Conservation (phyloP, 1,140 invertebrate genomes). For the Meloidogyne hapla region DNA sequence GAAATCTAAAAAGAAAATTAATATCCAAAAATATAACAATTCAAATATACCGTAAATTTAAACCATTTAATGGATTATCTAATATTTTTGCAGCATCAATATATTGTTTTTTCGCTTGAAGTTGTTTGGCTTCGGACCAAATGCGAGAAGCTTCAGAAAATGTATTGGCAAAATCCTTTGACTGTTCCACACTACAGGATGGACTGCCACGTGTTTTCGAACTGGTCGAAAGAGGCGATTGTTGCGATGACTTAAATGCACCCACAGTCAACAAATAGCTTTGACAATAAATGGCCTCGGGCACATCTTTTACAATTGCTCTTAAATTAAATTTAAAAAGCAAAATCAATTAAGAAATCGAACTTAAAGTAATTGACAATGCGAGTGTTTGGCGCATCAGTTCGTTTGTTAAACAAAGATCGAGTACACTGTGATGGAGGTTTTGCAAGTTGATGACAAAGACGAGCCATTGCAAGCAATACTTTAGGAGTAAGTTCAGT, state of each 20-base stretch:
- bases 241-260: neutral
- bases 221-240: neutral
- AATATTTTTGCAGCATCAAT: constrained; percentile 18
- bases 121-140: constrained; percentile 9
- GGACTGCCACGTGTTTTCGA: neutral
- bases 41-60: neutral
- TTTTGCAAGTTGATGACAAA: constrained; percentile 10
- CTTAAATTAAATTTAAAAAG: constrained; percentile 14
- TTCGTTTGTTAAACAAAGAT: neutral
- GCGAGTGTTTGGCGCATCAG: neutral
- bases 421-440: neutral
- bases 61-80: neutral
- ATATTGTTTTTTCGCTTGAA: constrained; percentile 15
- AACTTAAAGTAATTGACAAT: constrained; percentile 20
- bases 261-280: constrained; percentile 13
- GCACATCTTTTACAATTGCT: constrained; percentile 20
- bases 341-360: neutral
- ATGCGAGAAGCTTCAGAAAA: neutral
- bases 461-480: constrained; percentile 11
- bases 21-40: neutral
- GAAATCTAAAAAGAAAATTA: constrained; percentile 7
- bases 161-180: neutral
- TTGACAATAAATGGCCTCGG: constrained; percentile 19
- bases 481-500: constrained; percentile 20
- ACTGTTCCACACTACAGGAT: neutral